These are phyloP conservation scores for Empis stercorea DNA, from an alignment of 2,888 invertebrate genomes.

Conservation along the genomic window DNA sequence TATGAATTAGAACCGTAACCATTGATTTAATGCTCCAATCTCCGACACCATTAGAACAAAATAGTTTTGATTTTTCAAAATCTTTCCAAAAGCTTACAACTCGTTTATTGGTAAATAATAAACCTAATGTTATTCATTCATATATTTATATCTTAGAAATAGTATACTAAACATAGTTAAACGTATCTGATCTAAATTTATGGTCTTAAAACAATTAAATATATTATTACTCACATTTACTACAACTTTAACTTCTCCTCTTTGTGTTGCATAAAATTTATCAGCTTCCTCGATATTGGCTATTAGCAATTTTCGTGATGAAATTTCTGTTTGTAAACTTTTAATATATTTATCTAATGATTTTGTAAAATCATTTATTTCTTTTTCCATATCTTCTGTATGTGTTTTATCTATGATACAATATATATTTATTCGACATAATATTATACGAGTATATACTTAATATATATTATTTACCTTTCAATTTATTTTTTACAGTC, in stretches of 20 bases:
- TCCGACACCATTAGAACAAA: no score
- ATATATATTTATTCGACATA: no score
- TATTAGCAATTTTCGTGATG: conserved; percentile 63
- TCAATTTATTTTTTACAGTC: conserved; percentile 62
- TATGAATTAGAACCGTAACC: no score
- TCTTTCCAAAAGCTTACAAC: no score
- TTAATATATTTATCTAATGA: conserved; percentile 71
- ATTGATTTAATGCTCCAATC: no score
- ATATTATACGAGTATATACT: no score
- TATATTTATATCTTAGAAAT: no score
- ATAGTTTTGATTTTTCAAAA: no score
- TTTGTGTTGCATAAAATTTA: conserved; percentile 77
- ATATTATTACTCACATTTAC: conserved; percentile 62
- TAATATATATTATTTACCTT: conserved; percentile 42
- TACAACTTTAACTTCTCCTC: conserved; percentile 90
- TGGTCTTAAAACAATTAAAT: neutral
- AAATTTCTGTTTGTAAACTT: conserved; percentile 69
- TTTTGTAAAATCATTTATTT: conserved; percentile 67
- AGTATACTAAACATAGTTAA: no score
- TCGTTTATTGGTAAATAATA: no score
- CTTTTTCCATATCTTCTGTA: conserved; percentile 77
- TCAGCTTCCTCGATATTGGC: conserved; percentile 68
- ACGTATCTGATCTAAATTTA: no score
- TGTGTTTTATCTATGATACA: conserved; percentile 55
- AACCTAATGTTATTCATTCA: no score